phyloP scores from a whole-genome alignment of 2,888 invertebrate genomes.

The Lithosia quadra region DNA sequence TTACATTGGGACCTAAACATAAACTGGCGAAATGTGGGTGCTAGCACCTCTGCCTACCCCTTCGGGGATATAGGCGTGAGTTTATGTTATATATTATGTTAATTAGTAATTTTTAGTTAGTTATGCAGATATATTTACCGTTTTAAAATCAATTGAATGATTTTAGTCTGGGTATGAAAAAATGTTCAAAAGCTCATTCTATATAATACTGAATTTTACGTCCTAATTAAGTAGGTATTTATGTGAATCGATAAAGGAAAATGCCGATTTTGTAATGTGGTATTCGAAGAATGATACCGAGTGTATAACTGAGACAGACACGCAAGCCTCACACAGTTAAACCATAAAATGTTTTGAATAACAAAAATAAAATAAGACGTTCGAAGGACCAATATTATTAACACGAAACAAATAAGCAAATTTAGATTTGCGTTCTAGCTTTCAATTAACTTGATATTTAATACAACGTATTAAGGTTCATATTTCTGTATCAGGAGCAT shows the following conservation, averaged over 20 bases:
- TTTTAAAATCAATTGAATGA: not conserved
- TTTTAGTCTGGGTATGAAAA: conserved; percentile 10
- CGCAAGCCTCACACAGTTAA: conserved; percentile 67
- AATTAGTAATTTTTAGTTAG: too few species aligned
- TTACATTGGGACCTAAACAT: too few species aligned
- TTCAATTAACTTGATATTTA: conserved; percentile 43
- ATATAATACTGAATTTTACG: conserved; percentile 51
- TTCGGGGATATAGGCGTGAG: too few species aligned
- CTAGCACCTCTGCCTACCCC: too few species aligned
- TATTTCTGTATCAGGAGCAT: conserved; percentile 33
- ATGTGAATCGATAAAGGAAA: conserved; percentile 56
- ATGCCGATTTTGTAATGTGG: conserved; percentile 58
- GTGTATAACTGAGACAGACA: conserved; percentile 61
- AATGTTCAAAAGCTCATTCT: conserved; percentile 22
- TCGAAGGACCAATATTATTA: conserved; percentile 64
- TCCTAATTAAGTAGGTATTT: conserved; percentile 60
- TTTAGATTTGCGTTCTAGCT: conserved; percentile 52
- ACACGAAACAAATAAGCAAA: conserved; percentile 66
- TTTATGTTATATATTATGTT: too few species aligned
- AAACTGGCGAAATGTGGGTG: too few species aligned
- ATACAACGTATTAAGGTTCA: conserved; percentile 44
- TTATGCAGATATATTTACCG: not conserved
- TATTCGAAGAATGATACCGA: conserved; percentile 59
- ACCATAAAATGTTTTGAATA: conserved; percentile 72
- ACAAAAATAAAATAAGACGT: conserved; percentile 70